Evolutionary conservation across 1,140 invertebrate species (phyloP), one percentile per base, ranked within the genome.

Genomic region (Amphibalanus amphitrite): DNA sequence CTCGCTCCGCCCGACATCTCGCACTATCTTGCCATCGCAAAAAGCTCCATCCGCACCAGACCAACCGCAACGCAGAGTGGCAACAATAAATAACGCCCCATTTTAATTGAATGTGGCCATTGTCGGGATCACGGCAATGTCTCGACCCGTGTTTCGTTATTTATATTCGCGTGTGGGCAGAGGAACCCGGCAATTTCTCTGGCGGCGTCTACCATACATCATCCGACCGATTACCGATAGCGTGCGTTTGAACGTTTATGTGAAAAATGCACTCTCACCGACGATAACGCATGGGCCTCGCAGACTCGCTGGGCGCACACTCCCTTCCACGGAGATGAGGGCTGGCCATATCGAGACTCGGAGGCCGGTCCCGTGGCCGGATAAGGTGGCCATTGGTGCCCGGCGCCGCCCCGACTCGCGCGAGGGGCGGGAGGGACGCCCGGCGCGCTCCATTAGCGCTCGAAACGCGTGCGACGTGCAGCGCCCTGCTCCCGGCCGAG

Each of bases 181-280:
- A 59, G 1, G 47, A 59, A 59, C 47, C 47, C 47, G 20, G 10
- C 47, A 59, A 59, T 59, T 59, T 59, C 3, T 17, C 47, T 20
- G 20, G 17, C 10, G 47, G 10, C 3, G 47, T 23, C 20, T 1
- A 23, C 10, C 47, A 59, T 59, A 59, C 10, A 59, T 59, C 47
- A 59, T 59, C 47, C 47, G 20, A 6, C 10, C 47, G 47, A 59
- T 59, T 59, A 59, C 6, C 10, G 47, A 59, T 59, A 59, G 47
- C 47, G 47, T 59, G 47, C 47, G 47, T 59, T 59, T 59, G 47
- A 59, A 59, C 47, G 47, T 59, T 59, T 59, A 59, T 59, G 47
- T 59, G 47, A 59, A 59, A 59, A 59, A 59, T 59, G 47, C 47
- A 59, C 47, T 59, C 47, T 59, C 47, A 59, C 47, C 47, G 17